phyloP scores from a whole-genome alignment of 2,888 invertebrate genomes.

The Tetragnatha montana region DNA sequence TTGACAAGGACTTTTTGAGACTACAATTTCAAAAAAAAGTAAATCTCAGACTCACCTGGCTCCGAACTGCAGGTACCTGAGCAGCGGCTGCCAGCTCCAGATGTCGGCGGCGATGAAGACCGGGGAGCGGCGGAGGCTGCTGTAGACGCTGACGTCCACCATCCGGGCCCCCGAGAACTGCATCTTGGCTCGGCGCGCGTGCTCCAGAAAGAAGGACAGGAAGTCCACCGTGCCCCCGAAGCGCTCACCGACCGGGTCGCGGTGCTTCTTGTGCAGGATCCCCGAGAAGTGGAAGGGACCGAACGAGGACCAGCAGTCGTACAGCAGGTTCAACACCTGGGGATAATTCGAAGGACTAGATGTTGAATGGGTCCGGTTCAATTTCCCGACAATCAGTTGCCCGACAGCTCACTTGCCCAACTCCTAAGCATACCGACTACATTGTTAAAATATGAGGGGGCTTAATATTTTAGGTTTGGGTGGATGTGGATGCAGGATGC shows the following conservation, averaged over 20 bases:
- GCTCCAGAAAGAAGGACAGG: conserved; percentile 53
- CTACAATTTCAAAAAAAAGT: no score
- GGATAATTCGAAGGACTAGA: neutral
- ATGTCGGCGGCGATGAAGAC: conserved; percentile 51
- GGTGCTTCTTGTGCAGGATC: conserved; percentile 24
- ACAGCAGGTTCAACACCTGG: conserved; percentile 51
- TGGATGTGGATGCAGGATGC: no score
- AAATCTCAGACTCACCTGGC: conserved; percentile 33
- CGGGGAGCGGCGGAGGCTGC: conserved; percentile 22
- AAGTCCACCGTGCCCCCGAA: conserved; percentile 4
- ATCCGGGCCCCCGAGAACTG: conserved; percentile 34
- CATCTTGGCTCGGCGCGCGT: conserved; percentile 26
- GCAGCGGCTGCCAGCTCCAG: conserved; percentile 53
- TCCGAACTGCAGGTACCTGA: conserved; percentile 58
- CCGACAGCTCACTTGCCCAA: no score
- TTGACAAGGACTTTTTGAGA: no score
- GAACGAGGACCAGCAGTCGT: conserved; percentile 49
- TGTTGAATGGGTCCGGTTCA: no score
- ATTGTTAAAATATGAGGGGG: no score
- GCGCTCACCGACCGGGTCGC: neutral
- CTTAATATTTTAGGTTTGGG: no score
- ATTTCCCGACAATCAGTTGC: no score
- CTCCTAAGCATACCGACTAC: no score
- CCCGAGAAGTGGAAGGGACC: conserved; percentile 47
- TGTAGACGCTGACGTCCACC: conserved; percentile 58